These are phyloP conservation scores for Neoaliturus tenellus DNA, from an alignment of 2,888 invertebrate genomes.

Conservation along the genomic window DNA sequence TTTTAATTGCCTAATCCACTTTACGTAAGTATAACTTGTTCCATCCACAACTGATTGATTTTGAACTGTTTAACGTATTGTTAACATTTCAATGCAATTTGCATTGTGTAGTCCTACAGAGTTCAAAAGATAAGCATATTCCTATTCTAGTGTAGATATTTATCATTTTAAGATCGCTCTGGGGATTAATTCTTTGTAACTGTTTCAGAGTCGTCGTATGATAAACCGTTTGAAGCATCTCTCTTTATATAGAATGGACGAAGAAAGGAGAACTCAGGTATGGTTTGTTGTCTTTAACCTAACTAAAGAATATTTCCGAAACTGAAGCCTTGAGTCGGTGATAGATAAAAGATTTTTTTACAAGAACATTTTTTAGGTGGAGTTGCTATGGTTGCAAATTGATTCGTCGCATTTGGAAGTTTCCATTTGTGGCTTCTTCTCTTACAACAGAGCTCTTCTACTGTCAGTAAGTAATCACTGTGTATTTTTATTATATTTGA, in stretches of 20 bases:
- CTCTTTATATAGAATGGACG: not conserved
- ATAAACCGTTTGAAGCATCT: not conserved
- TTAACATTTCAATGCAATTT: too few species aligned
- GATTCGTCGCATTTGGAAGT: not conserved
- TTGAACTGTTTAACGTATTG: too few species aligned
- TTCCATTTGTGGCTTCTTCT: not conserved
- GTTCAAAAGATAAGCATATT: too few species aligned
- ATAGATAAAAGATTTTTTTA: not conserved
- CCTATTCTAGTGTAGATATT: too few species aligned
- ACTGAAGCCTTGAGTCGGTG: not conserved
- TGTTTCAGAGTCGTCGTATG: not conserved
- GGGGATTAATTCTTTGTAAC: too few species aligned
- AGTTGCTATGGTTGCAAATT: conserved; percentile 3
- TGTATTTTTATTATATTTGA: too few species aligned
- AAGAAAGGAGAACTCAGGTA: not conserved
- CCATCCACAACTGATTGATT: too few species aligned
- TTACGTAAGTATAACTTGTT: too few species aligned
- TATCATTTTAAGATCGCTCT: too few species aligned
- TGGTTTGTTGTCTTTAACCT: not conserved
- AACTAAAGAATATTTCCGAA: not conserved
- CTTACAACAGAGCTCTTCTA: conserved; percentile 13
- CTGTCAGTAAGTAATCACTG: not conserved
- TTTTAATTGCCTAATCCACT: too few species aligned
- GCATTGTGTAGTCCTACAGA: too few species aligned
- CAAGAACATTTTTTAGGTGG: not conserved